Evolutionary conservation across 2,797 vertebrate genomes (phyloP).

Genomic region (Xenops minutus): DNA sequence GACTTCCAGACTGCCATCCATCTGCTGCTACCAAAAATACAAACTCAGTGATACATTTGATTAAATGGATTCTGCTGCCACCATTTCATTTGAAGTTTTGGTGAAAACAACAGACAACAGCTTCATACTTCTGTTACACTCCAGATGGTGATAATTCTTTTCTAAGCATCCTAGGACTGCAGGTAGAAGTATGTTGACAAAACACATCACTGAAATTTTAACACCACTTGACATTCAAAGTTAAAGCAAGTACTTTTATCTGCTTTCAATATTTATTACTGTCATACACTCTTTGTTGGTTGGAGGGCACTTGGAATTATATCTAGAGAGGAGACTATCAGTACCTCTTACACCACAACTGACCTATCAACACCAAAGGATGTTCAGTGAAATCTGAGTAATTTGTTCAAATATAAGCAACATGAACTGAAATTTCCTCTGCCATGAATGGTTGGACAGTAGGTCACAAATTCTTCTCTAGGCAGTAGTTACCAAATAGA

Average conservation of each 20-base stretch:
- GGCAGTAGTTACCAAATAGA: not conserved
- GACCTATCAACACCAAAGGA: not conserved
- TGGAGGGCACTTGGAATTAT: not conserved
- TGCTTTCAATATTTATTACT: not conserved
- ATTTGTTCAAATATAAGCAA: not conserved
- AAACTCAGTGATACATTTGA: not conserved
- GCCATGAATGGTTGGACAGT: not conserved
- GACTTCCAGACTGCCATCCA: conserved; percentile 38
- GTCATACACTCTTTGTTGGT: not conserved
- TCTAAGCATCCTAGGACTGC: not conserved
- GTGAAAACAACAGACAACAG: conserved; percentile 28
- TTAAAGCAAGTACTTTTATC: not conserved
- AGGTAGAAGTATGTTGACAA: conserved; percentile 46
- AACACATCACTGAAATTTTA: conserved; percentile 34
- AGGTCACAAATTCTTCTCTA: not conserved
- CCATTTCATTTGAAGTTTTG: conserved; percentile 12
- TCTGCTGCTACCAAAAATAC: conserved; percentile 55
- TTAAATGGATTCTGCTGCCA: conserved; percentile 38
- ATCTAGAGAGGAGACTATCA: not conserved
- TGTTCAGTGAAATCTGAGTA: not conserved
- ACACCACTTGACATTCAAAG: not conserved
- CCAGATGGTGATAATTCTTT: conserved; percentile 32
- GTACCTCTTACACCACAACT: not conserved
- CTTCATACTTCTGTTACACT: conserved; percentile 17
- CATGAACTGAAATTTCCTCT: not conserved